Base-by-base conservation (phyloP, 2,797 vertebrate species). In the Myripristis jacobus region DNA sequence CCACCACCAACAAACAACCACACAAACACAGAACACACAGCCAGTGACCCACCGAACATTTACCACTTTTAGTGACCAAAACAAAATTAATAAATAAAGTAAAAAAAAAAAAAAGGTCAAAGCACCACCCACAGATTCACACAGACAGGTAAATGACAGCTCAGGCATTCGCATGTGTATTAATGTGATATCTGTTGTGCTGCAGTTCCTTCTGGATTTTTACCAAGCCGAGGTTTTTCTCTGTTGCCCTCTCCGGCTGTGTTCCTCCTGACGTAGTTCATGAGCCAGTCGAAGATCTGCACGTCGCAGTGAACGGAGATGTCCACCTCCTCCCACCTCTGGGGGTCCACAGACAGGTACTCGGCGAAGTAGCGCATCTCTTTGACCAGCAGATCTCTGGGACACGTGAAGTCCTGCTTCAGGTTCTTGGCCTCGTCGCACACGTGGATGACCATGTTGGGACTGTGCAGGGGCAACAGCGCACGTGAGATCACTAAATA, bases 321-420 rank as follows among this genome's bases (percentile, higher is more conserved):
- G 92, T 99, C 98, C 87, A 99, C 96, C 79, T 99, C 97, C 58
- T 99, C 97, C 97, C 97, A 99, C 80, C 96, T 93, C 92, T 98
- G 97, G 10, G 96, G 81, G 68, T 98, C 98, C 88, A 96, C 93
- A 0, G 98, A 95, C 63, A 99, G 89, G 86, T 99, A 99, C 87
- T 99, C 98, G 3, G 96, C 96, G 74, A 99, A 99, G 89, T 99
- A 99, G 67, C 96, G 96, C 98, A 99, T 99, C 93, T 99, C 98
- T 24, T 96, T 96, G 47, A 99, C 87, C n/a, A 99, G 89, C 52
- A 99, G 95, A 80, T 99, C 96, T 81, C 98, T 94, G 65, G 97
- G 96, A 76, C 98, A 99, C 27, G 95, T 91, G 91, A 99, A 99
- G 89, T 99, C 98, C 94, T 97, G 96, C 89, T 96, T 98, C 79